Evolutionary conservation across 2,113 vertebrate species (phyloP).

Genomic region (Cyrtonyx montezumae): DNA sequence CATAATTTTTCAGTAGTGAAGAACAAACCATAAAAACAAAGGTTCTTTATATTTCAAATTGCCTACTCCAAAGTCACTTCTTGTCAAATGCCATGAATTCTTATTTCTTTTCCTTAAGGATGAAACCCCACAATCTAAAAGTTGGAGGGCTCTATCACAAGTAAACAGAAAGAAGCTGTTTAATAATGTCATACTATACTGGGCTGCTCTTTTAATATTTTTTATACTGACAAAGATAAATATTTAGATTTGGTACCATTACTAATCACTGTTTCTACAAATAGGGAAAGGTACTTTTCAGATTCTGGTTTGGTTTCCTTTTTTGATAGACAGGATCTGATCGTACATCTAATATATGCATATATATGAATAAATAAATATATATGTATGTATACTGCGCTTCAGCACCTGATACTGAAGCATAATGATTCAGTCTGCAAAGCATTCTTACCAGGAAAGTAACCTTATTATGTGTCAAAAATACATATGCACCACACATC

Average conservation of each 20-base stretch:
- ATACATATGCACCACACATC: background rate
- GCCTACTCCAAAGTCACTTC: background rate
- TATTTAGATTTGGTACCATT: conserved; percentile 47
- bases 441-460: background rate
- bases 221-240: conserved; percentile 25
- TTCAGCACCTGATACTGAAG: background rate
- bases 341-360: conserved; percentile 2
- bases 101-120: background rate
- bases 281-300: conserved; percentile 23
- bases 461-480: background rate
- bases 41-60: background rate
- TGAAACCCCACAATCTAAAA: background rate
- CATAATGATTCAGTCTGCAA: background rate
- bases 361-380: background rate
- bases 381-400: background rate
- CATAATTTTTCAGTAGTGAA: background rate
- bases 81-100: background rate
- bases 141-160: background rate
- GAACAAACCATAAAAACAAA: background rate
- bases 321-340: conserved; percentile 26
- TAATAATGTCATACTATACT: background rate
- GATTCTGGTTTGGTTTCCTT: background rate
- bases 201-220: conserved; percentile 41
- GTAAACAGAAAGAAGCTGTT: background rate
- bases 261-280: conserved; percentile 16